These are phyloP conservation scores for Unio delphinus DNA, from an alignment of 2,888 invertebrate species.

Conservation along the genomic window DNA sequence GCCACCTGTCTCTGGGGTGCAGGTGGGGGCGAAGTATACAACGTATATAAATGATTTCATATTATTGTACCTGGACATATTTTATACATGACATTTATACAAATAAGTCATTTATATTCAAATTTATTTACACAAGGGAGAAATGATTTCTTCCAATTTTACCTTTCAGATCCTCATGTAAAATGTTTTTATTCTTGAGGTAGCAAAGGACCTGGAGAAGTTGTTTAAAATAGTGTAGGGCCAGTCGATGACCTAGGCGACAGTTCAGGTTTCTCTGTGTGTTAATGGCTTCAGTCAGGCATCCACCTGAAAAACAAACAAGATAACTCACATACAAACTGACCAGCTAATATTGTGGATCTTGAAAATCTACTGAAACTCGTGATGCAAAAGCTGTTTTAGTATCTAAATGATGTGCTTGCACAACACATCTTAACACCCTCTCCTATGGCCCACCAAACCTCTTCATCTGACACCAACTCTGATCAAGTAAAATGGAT, in stretches of 20 bases:
- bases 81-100: neutral
- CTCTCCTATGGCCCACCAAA: no score
- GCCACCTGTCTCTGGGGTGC: no score
- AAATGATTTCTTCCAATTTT: slow-evolving; percentile 3
- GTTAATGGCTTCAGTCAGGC: slow-evolving; percentile 55
- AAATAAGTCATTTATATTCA: neutral
- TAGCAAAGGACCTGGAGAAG: slow-evolving; percentile 57
- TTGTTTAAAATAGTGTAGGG: slow-evolving; percentile 55
- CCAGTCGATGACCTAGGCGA: slow-evolving; percentile 54
- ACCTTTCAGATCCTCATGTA: slow-evolving; percentile 69
- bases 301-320: slow-evolving; percentile 45
- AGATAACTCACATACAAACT: neutral
- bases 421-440: no score
- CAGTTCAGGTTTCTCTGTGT: slow-evolving; percentile 45
- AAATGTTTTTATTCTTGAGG: slow-evolving; percentile 47
- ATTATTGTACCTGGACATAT: no score
- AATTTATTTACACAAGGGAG: neutral
- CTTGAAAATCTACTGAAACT: neutral
- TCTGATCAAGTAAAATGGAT: no score
- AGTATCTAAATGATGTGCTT: no score
- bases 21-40: no score
- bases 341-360: neutral
- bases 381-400: neutral
- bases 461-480: no score
- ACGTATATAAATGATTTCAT: no score